A percentile compares a stretch with the other conserved stretches of the same genome.
phyloP scores from a whole-genome alignment of 1,140 invertebrate genomes.

The Neodiprion lecontei region DNA sequence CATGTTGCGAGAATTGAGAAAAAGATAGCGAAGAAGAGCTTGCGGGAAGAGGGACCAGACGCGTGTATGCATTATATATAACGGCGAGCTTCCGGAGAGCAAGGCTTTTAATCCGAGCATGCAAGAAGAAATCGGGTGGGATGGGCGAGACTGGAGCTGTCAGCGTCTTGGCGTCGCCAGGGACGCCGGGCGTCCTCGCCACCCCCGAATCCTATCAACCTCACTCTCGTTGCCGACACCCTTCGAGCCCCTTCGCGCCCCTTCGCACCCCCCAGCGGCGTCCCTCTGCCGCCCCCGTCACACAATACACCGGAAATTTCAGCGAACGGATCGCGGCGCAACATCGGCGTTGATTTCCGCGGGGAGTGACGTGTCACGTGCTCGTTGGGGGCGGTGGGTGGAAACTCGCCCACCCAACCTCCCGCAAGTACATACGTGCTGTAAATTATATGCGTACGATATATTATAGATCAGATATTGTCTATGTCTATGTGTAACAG shows the following conservation, averaged over 20 bases:
- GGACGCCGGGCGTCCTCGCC: slow-evolving; percentile 28
- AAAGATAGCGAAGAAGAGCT: neutral
- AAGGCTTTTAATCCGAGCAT: slow-evolving; percentile 53
- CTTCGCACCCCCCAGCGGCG: slow-evolving; percentile 17
- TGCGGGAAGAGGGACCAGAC: neutral
- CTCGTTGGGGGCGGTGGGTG: slow-evolving; percentile 23
- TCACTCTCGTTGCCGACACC: slow-evolving; percentile 11
- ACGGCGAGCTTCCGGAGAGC: slow-evolving; percentile 11
- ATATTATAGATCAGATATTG: too few relatives aligned
- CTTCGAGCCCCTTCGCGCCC: slow-evolving; percentile 22
- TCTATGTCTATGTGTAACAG: too few relatives aligned
- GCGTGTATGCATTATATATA: neutral
- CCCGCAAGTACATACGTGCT: neutral
- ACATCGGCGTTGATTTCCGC: slow-evolving; percentile 49
- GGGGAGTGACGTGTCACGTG: slow-evolving; percentile 43
- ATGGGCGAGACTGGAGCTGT: slow-evolving; percentile 39
- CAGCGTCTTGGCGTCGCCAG: slow-evolving; percentile 48
- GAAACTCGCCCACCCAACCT: slow-evolving; percentile 7
- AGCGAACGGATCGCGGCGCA: slow-evolving; percentile 35
- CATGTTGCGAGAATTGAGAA: neutral
- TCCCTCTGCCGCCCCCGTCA: slow-evolving; percentile 21
- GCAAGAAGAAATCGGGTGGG: slow-evolving; percentile 42
- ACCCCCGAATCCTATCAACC: slow-evolving; percentile 35
- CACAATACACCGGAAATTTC: slow-evolving; percentile 50
- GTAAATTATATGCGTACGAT: too few relatives aligned